Conservation (phyloP, 37 sponge, comb jelly and placozoan genomes). For the Chondrosia reniformis region DNA sequence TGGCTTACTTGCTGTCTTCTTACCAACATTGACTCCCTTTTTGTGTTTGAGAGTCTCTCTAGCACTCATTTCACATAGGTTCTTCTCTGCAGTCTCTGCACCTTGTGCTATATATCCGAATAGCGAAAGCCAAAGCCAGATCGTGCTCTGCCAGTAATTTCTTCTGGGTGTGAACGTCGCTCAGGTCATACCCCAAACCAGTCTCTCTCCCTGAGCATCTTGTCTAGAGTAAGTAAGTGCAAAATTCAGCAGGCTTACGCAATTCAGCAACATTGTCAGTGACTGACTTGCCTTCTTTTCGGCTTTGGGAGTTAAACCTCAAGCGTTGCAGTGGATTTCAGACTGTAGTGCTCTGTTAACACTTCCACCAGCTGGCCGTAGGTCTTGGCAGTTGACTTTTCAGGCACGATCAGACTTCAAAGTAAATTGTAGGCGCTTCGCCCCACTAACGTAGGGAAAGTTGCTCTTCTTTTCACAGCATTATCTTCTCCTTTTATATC, state of each 20-base stretch:
- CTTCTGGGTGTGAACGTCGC: neutral
- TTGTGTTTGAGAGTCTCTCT: too few relatives aligned
- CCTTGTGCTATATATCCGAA: neutral
- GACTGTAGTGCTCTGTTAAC: too few relatives aligned
- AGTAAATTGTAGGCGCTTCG: too few relatives aligned
- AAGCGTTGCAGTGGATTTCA: too few relatives aligned
- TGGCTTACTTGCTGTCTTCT: neutral
- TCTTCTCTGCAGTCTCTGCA: neutral
- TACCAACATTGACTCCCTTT: too few relatives aligned
- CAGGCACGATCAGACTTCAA: too few relatives aligned
- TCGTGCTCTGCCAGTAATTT: slow-evolving; percentile 3
- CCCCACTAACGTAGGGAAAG: too few relatives aligned
- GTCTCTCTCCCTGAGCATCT: neutral
- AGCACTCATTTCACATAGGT: neutral
- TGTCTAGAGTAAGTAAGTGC: neutral
- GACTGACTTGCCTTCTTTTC: neutral
- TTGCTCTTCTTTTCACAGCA: too few relatives aligned
- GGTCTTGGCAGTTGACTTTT: too few relatives aligned
- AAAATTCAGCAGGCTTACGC: neutral
- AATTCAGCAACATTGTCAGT: slow-evolving; percentile 12
- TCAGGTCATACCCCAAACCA: neutral
- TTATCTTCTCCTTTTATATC: too few relatives aligned
- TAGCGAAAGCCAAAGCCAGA: neutral
- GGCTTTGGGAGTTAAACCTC: too few relatives aligned
- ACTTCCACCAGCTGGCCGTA: too few relatives aligned